phyloP scores from a whole-genome alignment of 1,140 invertebrate genomes.

The Leguminivora glycinivorella region DNA sequence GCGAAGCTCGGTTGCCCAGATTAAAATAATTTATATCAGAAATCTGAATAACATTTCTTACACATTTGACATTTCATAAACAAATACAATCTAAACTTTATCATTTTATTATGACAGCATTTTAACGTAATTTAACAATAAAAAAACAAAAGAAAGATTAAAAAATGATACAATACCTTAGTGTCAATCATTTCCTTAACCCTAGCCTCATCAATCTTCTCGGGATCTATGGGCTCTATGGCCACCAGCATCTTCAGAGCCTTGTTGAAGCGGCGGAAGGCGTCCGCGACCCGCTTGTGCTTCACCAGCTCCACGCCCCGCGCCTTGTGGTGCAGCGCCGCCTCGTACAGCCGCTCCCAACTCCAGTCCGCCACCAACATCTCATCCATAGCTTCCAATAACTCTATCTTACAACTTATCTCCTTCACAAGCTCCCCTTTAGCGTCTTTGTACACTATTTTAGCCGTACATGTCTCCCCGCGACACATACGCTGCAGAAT shows the following conservation, averaged over 20 bases:
- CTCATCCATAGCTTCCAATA: conserved; percentile 65
- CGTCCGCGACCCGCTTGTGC: conserved; percentile 59
- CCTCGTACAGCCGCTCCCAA: conserved; percentile 59
- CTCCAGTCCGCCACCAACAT: conserved; percentile 69
- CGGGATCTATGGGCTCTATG: conserved; percentile 79
- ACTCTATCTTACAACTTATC: conserved; percentile 57
- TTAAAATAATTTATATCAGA: too few relatives aligned
- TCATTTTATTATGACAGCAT: background rate
- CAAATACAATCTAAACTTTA: too few relatives aligned
- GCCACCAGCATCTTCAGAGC: conserved; percentile 84
- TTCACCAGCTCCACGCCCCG: conserved; percentile 60
- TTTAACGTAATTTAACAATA: background rate
- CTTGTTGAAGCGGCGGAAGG: conserved; percentile 79
- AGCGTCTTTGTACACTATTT: conserved; percentile 55
- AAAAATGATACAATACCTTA: conserved; percentile 49
- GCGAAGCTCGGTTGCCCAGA: too few relatives aligned
- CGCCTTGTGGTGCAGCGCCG: conserved; percentile 62
- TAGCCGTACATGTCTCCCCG: conserved; percentile 52
- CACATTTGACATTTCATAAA: too few relatives aligned
- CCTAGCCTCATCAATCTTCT: conserved; percentile 65
- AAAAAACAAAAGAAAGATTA: background rate
- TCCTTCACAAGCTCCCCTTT: conserved; percentile 48
- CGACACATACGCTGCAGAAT: conserved; percentile 66
- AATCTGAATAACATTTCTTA: too few relatives aligned
- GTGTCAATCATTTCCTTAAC: conserved; percentile 68